Evolutionary conservation across 2,113 vertebrate genomes (phyloP), one percentile per base, ranked within the genome.

Genomic region (Butastur rufipennis): DNA sequence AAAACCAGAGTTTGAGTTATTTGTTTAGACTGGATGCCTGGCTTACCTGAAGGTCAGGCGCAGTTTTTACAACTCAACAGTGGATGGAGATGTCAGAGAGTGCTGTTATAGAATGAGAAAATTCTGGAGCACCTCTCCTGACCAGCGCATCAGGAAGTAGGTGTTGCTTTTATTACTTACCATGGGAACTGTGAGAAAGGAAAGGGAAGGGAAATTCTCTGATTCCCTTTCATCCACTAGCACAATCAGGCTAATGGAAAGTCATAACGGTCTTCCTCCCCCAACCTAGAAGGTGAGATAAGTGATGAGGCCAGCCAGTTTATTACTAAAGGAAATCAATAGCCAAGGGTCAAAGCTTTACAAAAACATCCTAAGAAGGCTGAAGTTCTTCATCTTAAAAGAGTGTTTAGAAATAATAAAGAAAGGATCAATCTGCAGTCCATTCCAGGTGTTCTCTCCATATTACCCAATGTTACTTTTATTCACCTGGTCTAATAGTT

Each of bases 401-500:
- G 95, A 97, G 43, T 92, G 72, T 59, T 94, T 75, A 90, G 73
- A 93, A 95, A 97, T 92, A 92, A 96, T 89, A 96, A 80, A 93
- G 78, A 68, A 94, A 71, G 68, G 85, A 91, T 95, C 86, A 95
- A 96, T 95, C 96, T 82, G 88, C 81, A 92, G 88, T 70, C 90
- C 95, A 96, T 96, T 96, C 95, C 96, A 97, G 97, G 97, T 72
- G 48, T 95, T 97, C 95, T 95, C 95, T 94, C 91, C 88, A 96
- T 97, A 98, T 97, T 96, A 97, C 75, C 90, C 56, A 88, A 74
- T 82, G 92, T 71, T 90, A 87, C 97, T 96, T 93, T 93, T 91
- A 95, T 97, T 97, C 97, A 98, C 97, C 97, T 98, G 98, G 96
- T 96, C 97, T 97, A 98, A 98, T 97, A 89, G 93, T 89, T 97